Evolutionary conservation across 2,888 invertebrate genomes (phyloP).

Genomic region (Cataglyphis rosenhaueri): DNA sequence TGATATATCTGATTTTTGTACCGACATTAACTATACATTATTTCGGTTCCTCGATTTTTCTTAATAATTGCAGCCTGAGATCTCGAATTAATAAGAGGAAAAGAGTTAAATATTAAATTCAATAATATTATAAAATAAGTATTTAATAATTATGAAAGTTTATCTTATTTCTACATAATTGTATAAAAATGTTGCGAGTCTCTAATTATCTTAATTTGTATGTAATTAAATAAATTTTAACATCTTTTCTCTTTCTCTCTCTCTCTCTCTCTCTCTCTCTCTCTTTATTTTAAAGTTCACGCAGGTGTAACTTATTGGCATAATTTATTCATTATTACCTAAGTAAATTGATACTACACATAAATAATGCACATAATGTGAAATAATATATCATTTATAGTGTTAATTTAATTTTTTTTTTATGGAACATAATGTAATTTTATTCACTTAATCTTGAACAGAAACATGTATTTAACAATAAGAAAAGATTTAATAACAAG

Average conservation of each 20-base stretch:
- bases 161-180: background rate
- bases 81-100: background rate
- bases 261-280: background rate
- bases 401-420: background rate
- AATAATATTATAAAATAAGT: background rate
- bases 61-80: background rate
- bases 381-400: background rate
- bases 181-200: background rate
- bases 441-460: background rate
- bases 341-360: background rate
- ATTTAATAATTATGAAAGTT: background rate
- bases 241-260: background rate
- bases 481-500: background rate
- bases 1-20: background rate
- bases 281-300: background rate
- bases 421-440: background rate
- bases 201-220: background rate
- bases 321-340: slow-evolving; percentile 1
- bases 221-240: background rate
- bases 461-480: background rate
- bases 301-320: background rate
- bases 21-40: background rate
- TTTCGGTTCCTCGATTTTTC: background rate
- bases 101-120: background rate
- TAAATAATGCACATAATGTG: background rate